phyloP scores from a whole-genome alignment of 2,888 invertebrate genomes.

The Volucella inflata region DNA sequence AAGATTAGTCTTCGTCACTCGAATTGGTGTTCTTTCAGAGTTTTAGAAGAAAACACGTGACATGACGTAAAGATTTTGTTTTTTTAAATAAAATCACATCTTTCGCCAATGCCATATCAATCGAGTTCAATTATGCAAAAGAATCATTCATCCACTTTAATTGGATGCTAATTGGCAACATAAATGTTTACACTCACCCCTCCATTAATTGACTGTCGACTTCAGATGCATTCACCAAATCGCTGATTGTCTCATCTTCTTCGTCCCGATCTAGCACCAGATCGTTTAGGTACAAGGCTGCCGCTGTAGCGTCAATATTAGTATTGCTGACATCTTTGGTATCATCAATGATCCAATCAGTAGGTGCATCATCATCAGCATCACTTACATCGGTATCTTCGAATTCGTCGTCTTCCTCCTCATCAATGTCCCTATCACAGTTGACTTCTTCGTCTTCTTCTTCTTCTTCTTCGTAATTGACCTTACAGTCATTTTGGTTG shows the following conservation, averaged over 20 bases:
- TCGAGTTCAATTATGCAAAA: conserved; percentile 31
- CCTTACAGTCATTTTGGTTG: conserved; percentile 28
- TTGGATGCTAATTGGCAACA: conserved; percentile 12
- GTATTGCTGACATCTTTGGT: conserved; percentile 47
- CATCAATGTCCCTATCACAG: conserved; percentile 48
- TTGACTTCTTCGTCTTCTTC: conserved; percentile 33
- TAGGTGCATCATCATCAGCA: conserved; percentile 48
- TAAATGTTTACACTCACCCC: conserved; percentile 77
- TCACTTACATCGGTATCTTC: conserved; percentile 61
- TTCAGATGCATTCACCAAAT: conserved; percentile 79
- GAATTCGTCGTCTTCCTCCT: conserved; percentile 42
- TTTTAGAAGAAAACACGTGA: background rate
- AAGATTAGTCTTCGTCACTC: no score
- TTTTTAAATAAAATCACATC: background rate
- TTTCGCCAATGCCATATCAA: conserved; percentile 26
- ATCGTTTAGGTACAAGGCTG: conserved; percentile 77
- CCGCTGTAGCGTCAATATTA: conserved; percentile 37
- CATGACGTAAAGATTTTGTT: no score
- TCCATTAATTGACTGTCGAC: conserved; percentile 77
- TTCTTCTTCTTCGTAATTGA: conserved; percentile 38
- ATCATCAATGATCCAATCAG: conserved; percentile 65
- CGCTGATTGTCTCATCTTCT: conserved; percentile 80
- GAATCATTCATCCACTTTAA: conserved; percentile 38
- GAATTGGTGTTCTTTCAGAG: background rate
- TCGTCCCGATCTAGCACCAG: conserved; percentile 79